Percentiles rank a stretch among this genome's conserved stretches.
Conservation (phyloP, 2,797 vertebrate genomes). For the Arrhamphus sclerolepis region DNA sequence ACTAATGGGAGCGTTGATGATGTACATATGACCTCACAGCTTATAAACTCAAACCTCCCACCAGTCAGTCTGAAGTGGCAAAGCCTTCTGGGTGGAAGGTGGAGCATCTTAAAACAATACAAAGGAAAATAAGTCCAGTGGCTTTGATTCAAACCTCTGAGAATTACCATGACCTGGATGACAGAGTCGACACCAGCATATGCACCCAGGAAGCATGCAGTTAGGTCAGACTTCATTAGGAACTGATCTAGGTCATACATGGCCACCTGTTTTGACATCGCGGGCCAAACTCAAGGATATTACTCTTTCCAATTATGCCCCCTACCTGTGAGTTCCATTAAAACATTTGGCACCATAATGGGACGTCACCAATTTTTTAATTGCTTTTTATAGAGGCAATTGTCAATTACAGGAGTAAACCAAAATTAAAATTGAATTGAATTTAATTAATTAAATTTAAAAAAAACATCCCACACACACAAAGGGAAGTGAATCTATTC, state of each 20-base stretch:
- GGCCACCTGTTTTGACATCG: neutral
- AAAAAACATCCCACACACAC: neutral
- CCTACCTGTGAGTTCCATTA: conserved; percentile 4
- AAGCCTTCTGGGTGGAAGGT: too few relatives aligned
- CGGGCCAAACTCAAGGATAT: neutral
- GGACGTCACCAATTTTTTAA: neutral
- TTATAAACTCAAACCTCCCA: too few relatives aligned
- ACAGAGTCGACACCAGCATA: too few relatives aligned
- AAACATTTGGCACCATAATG: neutral
- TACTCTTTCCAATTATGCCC: neutral
- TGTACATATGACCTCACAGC: too few relatives aligned
- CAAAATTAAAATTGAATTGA: too few relatives aligned
- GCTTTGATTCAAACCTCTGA: too few relatives aligned
- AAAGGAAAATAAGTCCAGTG: too few relatives aligned
- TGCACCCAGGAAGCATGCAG: neutral
- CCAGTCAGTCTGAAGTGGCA: too few relatives aligned
- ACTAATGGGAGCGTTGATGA: too few relatives aligned
- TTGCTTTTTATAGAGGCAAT: neutral
- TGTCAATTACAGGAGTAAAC: neutral
- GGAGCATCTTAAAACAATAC: too few relatives aligned
- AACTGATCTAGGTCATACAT: neutral
- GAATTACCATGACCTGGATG: too few relatives aligned
- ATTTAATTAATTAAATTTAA: too few relatives aligned
- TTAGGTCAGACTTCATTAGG: neutral
- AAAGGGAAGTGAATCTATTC: neutral